Evolutionary conservation across 2,113 vertebrate genomes (phyloP), one percentile per base, ranked within the genome.

Genomic region (Sitta europaea): DNA sequence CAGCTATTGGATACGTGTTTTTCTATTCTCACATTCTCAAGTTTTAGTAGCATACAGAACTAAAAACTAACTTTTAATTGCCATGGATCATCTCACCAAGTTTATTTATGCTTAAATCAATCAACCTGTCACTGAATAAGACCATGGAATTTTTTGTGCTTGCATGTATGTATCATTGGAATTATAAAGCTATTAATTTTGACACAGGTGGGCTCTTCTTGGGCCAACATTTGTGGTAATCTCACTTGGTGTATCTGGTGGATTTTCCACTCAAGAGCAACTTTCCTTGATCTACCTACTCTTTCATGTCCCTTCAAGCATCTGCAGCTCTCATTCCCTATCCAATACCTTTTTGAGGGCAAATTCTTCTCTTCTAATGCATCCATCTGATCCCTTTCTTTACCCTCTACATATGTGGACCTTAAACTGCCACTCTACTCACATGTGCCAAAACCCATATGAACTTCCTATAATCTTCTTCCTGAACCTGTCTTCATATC

Each of bases 21-120:
- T 88, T 66, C 24, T 76, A 13, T 76, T 86, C 67, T 86, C 85
- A 93, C 81, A 62, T 88, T 96, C 92, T 96, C 59, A 86, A 53
- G 22, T 93, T 94, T 85, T 81, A 86, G 18, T 23, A 85, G 28
- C 2, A 57, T 9, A 43, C 20, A 87, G 47, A 92, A 74, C 5
- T 54, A 78, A 70, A 76, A 76, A 22, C 22, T 33, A 70, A 71
- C 33, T 85, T 89, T 67, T 67, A 68, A 62, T 62, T 90, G 25
- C 45, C 18, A 3, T 42, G 62, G 45, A 94, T 85, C 74, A 94
- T 50, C 50, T 86, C 68, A 74, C 5, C 10, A 54, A 74, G 22
- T 40, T 82, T 77, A 66, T 54, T 86, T 67, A 62, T 47, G n/a
- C 10, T 54, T 91, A 81, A 91, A 74, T 73, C 51, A 91, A 74